Conservation (phyloP, 2,888 invertebrate genomes). For the Drosophila kokeensis region DNA sequence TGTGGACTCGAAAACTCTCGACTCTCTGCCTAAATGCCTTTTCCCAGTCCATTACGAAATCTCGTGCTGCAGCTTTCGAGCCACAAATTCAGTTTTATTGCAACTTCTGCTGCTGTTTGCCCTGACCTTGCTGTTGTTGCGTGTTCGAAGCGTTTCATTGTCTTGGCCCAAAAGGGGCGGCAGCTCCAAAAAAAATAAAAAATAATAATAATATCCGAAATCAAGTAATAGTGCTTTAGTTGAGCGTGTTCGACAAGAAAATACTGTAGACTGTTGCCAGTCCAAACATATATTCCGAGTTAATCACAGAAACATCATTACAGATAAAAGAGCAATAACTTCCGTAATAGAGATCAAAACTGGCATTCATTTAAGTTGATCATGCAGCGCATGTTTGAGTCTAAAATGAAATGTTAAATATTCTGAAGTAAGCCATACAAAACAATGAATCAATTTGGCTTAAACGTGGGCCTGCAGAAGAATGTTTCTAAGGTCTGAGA, state of each 20-base stretch:
- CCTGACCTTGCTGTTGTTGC: constrained; percentile 74
- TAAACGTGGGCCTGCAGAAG: background rate
- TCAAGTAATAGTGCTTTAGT: background rate
- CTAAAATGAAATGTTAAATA: background rate
- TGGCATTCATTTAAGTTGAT: background rate
- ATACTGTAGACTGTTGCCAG: background rate
- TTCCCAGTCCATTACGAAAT: constrained; percentile 65
- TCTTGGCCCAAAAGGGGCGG: constrained; percentile 42
- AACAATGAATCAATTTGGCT: background rate
- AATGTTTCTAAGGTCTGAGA: background rate
- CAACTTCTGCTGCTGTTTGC: constrained; percentile 38
- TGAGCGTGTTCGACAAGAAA: background rate
- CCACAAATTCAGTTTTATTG: constrained; percentile 8
- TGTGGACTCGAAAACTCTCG: background rate
- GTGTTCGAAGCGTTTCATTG: constrained; percentile 49
- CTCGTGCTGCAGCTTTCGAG: constrained; percentile 36
- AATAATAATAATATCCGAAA: background rate
- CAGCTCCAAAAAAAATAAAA: constrained; percentile 13
- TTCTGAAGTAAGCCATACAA: background rate
- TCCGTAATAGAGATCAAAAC: background rate
- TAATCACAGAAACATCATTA: background rate
- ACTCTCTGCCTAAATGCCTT: constrained; percentile 19
- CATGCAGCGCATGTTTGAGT: background rate
- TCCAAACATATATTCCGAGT: background rate
- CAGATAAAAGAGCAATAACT: background rate